Percentiles rank a stretch among this genome's conserved stretches.
Evolutionary conservation across 2,797 vertebrate genomes (phyloP).

Genomic region (Sebastes hubbsi): DNA sequence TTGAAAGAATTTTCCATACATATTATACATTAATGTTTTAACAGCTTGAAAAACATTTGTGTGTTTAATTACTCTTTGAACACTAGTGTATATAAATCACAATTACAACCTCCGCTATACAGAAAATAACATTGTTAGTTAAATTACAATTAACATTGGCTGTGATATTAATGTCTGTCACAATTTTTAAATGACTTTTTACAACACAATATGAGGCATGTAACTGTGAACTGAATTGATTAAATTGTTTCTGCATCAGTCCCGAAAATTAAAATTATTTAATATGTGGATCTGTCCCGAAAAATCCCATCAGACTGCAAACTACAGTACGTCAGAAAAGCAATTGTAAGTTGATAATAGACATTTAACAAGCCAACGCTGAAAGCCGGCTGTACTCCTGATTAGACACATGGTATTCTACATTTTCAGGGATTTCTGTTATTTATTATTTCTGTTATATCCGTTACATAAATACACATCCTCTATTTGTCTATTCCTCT

Average conservation of each 20-base stretch:
- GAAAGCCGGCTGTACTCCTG: not conserved
- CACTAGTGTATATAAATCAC: conserved; percentile 4
- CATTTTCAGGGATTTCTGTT: not conserved
- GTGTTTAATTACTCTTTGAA: conserved; percentile 8
- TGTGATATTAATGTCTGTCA: not conserved
- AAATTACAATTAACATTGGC: conserved; percentile 4
- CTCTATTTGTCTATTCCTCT: conserved; percentile 11
- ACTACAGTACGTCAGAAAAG: conserved; percentile 1
- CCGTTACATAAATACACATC: conserved; percentile 6
- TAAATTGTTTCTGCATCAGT: not conserved
- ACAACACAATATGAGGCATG: not conserved
- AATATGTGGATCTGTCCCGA: conserved; percentile 5
- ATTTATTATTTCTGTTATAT: not conserved
- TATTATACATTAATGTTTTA: not conserved
- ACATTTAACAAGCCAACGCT: conserved; percentile 14
- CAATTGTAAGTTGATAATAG: not conserved
- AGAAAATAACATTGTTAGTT: conserved; percentile 12
- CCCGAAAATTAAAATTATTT: conserved; percentile 2
- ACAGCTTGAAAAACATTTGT: not conserved
- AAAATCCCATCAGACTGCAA: not conserved
- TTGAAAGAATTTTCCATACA: not conserved
- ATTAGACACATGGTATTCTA: not conserved
- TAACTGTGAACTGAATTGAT: conserved; percentile 20
- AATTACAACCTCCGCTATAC: not conserved
- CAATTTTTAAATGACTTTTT: not conserved